These are phyloP conservation scores for Caenorhabditis becei DNA, from an alignment of 2,888 invertebrate genomes.

Conservation along the genomic window DNA sequence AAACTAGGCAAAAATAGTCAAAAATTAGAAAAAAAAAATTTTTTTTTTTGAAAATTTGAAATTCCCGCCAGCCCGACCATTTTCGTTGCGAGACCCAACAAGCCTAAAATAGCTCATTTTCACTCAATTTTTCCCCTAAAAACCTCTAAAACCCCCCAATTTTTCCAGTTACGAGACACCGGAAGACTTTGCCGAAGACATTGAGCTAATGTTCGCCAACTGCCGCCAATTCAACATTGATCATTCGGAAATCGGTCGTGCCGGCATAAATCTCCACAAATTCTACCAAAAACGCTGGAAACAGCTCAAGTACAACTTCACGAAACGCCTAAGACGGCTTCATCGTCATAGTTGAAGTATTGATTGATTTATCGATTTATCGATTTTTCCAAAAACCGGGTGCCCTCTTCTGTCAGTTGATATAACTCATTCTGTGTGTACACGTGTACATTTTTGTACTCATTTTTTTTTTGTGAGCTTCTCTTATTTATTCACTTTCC, in stretches of 20 bases:
- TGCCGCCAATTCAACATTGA: conserved; percentile 99
- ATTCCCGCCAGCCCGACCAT: background rate
- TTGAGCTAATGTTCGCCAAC: conserved; percentile 95
- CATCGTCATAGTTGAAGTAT: conserved; percentile 16
- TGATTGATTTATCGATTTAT: background rate
- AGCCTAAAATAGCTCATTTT: background rate
- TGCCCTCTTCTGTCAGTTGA: background rate
- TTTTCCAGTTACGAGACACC: conserved; percentile 90
- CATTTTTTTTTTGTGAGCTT: background rate
- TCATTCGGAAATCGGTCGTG: conserved; percentile 96
- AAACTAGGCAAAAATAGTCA: too few relatives aligned
- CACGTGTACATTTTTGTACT: conserved; percentile 19
- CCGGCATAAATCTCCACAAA: conserved; percentile 85
- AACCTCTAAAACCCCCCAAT: background rate
- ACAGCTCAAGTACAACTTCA: conserved; percentile 71
- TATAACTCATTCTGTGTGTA: background rate
- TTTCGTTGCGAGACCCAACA: background rate
- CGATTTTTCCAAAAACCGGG: conserved; percentile 4
- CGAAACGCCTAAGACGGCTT: conserved; percentile 64
- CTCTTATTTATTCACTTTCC: background rate
- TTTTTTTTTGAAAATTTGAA: background rate
- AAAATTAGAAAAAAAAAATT: background rate
- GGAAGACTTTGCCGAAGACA: conserved; percentile 94
- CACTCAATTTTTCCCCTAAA: background rate
- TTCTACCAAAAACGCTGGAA: conserved; percentile 73